These are phyloP conservation scores for Agelastica alni DNA, from an alignment of 2,888 invertebrate species.

Conservation along the genomic window DNA sequence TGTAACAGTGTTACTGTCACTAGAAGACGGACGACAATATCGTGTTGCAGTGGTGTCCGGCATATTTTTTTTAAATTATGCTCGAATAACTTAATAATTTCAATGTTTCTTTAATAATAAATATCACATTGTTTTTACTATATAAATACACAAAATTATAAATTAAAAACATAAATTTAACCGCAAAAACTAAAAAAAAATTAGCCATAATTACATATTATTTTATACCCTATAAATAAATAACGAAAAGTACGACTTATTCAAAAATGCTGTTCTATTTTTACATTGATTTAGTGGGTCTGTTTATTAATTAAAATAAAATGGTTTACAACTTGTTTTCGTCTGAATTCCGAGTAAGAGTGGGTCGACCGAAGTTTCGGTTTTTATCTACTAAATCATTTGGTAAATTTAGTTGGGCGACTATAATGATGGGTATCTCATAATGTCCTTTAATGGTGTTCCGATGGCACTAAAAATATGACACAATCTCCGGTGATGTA, in stretches of 20 bases:
- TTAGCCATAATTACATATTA: too few species aligned
- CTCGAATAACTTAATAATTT: too few species aligned
- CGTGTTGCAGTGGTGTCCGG: constrained; percentile 22
- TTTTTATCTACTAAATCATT: neutral
- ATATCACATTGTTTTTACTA: too few species aligned
- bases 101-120: too few species aligned
- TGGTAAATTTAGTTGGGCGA: constrained; percentile 22
- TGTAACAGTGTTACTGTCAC: constrained; percentile 46
- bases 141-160: too few species aligned
- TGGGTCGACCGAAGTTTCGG: constrained; percentile 1
- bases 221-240: too few species aligned
- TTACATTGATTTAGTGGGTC: constrained; percentile 21
- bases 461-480: constrained; percentile 38
- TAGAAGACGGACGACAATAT: constrained; percentile 20
- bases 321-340: constrained; percentile 49
- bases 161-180: too few species aligned
- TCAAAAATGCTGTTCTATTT: too few species aligned
- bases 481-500: neutral
- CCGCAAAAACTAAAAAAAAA: too few species aligned
- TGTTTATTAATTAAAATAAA: constrained; percentile 50
- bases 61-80: too few species aligned
- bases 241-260: too few species aligned
- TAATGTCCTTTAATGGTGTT: constrained; percentile 43
- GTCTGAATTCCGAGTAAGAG: constrained; percentile 32
- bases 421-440: constrained; percentile 39